Percentiles rank a stretch among this genome's conserved stretches.
phyloP scores from a whole-genome alignment of 2,113 vertebrate species.

The Cercopithecus mona region DNA sequence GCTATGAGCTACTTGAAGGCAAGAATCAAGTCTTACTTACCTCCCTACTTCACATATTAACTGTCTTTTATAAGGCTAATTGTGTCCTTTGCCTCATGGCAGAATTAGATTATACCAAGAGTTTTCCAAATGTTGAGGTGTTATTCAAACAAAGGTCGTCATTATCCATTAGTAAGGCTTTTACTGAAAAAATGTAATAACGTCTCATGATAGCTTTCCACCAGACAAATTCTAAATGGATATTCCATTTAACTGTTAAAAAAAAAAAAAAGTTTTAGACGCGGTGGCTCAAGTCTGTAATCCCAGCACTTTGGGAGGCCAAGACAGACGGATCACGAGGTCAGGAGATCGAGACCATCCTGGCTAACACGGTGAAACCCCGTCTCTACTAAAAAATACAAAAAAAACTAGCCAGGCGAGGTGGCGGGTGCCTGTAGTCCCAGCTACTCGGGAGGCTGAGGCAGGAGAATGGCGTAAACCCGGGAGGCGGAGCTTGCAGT shows the following conservation, averaged over 20 bases:
- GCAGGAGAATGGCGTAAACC: too few relatives aligned
- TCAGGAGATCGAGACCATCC: too few relatives aligned
- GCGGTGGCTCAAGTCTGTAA: too few relatives aligned
- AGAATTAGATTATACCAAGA: constrained; percentile 12
- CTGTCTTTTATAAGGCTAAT: neutral
- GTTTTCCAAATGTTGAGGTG: constrained; percentile 42
- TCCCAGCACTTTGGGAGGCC: too few relatives aligned
- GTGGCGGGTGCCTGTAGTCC: too few relatives aligned
- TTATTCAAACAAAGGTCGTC: constrained; percentile 37
- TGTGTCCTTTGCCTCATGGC: neutral
- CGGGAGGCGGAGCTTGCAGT: too few relatives aligned
- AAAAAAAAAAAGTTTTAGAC: neutral
- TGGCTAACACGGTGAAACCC: too few relatives aligned
- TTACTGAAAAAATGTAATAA: constrained; percentile 51
- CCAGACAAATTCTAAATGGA: constrained; percentile 47
- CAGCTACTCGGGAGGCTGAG: too few relatives aligned
- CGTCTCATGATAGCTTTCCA: constrained; percentile 4
- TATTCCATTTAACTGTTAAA: neutral
- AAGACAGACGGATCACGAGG: too few relatives aligned
- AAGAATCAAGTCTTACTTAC: neutral
- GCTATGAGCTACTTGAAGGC: neutral
- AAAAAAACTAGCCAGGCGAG: too few relatives aligned
- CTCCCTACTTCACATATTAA: neutral
- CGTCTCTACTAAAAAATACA: too few relatives aligned
- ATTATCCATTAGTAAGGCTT: constrained; percentile 62